Base-by-base conservation (phyloP, 2,888 invertebrate species). In the Clivina fossor region DNA sequence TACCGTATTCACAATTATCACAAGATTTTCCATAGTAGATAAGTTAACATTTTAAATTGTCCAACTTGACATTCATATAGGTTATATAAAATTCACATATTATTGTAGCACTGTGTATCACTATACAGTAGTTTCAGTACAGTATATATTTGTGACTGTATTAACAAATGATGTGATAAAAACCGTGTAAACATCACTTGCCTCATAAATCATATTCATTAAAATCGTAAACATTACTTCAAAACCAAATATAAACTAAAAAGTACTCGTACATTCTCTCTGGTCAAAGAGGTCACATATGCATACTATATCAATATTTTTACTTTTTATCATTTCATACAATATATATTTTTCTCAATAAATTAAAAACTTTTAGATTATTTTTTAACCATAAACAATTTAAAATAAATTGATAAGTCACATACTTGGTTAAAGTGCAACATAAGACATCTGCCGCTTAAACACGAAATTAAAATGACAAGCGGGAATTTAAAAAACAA, bases 21-120 rank as follows among this genome's bases (percentile, higher is more conserved):
- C 56, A 26, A 48, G 37, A 9, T 61, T 60, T 43, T 44, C 57
- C 61, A 61, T 61, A 37, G 16, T 58, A 20, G 32, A 44, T n/a
- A 32, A 30, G 32, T 44, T 30, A 18, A 28, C 32, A 44, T 44
- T 28, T 44, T 18, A 16, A 9, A 18, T 44, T 9, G 4, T 30
- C 32, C 32, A 32, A 19, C 19, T 16, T 19, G 18, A 32, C 20
- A 9, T 24, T 19, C 8, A 33, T 47, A n/a, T 47, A 47, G 33
- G 33, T 33, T 47, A 33, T 47, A 47, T 24, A 24, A 24, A 7
- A 24, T 24, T 7, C 26, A 24, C 26, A 9, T 24, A 7, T 24
- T 24, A 24, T 24, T 24, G 9, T 24, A 7, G 9, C 4, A 24
- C 26, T 26, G 16, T 32, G 15, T n/a, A 46, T 47, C 32, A 47